Base-by-base conservation (phyloP, 2,888 invertebrate genomes). In the Limnephilus auricula region DNA sequence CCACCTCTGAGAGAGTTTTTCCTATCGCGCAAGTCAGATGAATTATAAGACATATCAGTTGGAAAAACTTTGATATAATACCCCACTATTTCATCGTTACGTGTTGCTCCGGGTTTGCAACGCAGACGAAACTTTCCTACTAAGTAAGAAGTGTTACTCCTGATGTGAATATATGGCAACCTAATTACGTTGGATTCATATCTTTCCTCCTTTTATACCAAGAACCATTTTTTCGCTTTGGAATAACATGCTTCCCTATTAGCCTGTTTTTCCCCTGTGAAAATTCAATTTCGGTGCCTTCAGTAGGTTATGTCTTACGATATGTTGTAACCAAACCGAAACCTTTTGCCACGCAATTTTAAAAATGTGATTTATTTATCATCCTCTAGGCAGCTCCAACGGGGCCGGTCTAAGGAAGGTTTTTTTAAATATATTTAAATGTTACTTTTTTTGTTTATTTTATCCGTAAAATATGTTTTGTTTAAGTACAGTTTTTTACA, bases 1-100 rank as follows among this genome's bases (percentile, higher is more conserved):
- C n/a, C 30, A 45, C 84, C 84, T 65, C 80, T 30, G 84, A 32
- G 65, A 84, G 50, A 82, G 40, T 50, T 34, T 65, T 90, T 65
- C 78, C 84, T 13, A 30, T 13, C 80, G 89, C 31, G 32, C 34
- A 45, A 82, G 89, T 89, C 80, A 82, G 50, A 50, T 89, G 45
- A 89, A 89, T 89, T 89, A 89, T 82, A 89, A 89, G 82, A 40
- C 89, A 89, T 89, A 89, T 89, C 89, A 37, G 89, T 83, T 83
- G 89, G 89, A 89, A 89, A 89, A 89, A 83, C 30, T 89, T 89
- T 89, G 89, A 89, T 89, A 89, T 82, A 89, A 89, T 32, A 31
- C 45, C 50, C 25, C 82, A 89, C 82, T 89, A 89, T 89, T 89
- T 89, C 89, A 89, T 89, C 89, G 89, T 89, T 89, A 89, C 89